These are phyloP conservation scores for Carabus problematicus DNA, from an alignment of 2,888 invertebrate species.

Conservation along the genomic window DNA sequence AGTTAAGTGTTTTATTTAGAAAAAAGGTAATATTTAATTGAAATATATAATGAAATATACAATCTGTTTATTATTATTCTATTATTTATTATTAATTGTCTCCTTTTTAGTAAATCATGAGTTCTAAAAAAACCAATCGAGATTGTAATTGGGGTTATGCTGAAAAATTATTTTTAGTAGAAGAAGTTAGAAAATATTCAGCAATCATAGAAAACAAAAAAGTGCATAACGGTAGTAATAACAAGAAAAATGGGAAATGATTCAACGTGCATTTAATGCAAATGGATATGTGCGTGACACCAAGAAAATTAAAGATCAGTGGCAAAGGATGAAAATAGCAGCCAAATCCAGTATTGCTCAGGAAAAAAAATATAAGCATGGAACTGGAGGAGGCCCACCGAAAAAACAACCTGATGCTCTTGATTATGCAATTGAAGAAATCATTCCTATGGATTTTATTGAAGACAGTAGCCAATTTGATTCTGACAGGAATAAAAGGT, in stretches of 20 bases:
- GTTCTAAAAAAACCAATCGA: too few species aligned
- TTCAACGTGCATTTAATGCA: neutral
- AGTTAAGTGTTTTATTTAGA: too few species aligned
- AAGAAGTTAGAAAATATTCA: neutral
- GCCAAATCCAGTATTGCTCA: neutral
- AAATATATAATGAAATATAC: too few species aligned
- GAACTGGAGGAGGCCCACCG: conserved; percentile 4
- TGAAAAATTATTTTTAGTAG: neutral
- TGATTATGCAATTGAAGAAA: too few species aligned
- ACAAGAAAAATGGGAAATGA: neutral
- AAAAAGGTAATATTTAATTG: too few species aligned
- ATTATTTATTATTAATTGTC: too few species aligned
- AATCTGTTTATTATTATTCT: too few species aligned
- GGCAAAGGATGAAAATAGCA: conserved; percentile 11
- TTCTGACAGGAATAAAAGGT: too few species aligned
- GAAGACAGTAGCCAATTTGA: too few species aligned
- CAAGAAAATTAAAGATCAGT: conserved; percentile 2
- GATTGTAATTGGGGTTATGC: neutral
- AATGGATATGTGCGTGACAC: neutral
- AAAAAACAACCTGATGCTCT: conserved; percentile 1
- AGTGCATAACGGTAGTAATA: neutral
- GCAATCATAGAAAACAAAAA: neutral
- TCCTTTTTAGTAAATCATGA: too few species aligned
- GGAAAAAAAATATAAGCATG: neutral
- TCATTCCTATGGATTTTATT: too few species aligned